Evolutionary conservation across 2,797 vertebrate genomes (phyloP), one percentile per base, ranked within the genome.

Genomic region (Tarsius wallacei): DNA sequence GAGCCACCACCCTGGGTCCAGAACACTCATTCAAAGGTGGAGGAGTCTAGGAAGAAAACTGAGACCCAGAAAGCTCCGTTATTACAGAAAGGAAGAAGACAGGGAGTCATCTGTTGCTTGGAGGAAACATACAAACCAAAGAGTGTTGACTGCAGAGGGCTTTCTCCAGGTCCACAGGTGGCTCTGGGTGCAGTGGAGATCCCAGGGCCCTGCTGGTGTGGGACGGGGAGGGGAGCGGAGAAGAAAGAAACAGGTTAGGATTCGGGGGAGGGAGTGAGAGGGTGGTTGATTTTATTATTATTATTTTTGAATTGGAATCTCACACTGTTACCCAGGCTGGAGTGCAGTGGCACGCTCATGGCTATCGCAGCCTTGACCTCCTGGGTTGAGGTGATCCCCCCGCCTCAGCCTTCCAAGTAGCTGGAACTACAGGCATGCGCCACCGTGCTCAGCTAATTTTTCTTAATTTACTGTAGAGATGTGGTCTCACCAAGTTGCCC

Each of bases 91-190:
- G 70, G 0, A 55, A 15, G 33, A 2, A 33, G 26, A 21, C 55
- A 1, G 63, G n/a, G n/a, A 2, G 2, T 1, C 1, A 10, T 33
- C 33, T 57, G 16, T 24, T n/a, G n/a, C 24, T 10, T 7, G 33
- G 31, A 19, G 2, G 17, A 55, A 53, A 64, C 49, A 21, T 3
- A 14, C 22, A 22, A n/a, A 26, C 1, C 24, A 51, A n/a, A 91
- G 36, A 49, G 24, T 4, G 33, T 22, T 42, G 15, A 2, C 5
- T 6, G 21, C n/a, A 42, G 1, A 71, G 33, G 51, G 26, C 61
- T 33, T n/a, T 19, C 10, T 24, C 61, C 1, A 82, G 16, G 81
- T 59, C 64, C 26, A 31, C 3, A 1, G 16, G n/a, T 53, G 61
- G 71, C 17, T 78, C 57, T 10, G 36, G 19, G 26, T 17, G 73